phyloP scores from a whole-genome alignment of 2,888 invertebrate species.

The Lithosia quadra region DNA sequence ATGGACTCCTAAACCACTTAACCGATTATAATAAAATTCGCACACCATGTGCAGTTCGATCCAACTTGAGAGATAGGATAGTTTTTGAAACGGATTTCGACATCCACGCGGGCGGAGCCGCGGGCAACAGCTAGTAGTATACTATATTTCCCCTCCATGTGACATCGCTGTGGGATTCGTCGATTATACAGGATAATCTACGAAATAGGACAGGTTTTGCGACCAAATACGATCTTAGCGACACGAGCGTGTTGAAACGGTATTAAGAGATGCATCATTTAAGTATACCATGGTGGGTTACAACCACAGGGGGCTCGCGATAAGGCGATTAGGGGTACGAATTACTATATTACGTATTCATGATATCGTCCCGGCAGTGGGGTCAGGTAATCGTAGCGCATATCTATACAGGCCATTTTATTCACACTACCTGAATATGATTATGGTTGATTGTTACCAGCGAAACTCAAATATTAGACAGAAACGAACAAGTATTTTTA shows the following conservation, averaged over 20 bases:
- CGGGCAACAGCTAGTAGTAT: too few species aligned
- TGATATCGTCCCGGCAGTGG: background rate
- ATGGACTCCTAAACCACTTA: too few species aligned
- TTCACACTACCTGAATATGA: background rate
- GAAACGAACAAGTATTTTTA: background rate
- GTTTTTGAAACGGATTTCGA: too few species aligned
- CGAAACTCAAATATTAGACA: too few species aligned
- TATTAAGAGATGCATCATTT: background rate
- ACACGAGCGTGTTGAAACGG: background rate
- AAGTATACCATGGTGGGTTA: background rate
- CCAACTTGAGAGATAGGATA: too few species aligned
- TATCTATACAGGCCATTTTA: background rate
- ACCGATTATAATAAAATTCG: too few species aligned
- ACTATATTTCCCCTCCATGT: too few species aligned
- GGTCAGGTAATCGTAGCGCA: background rate
- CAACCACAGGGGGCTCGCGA: background rate
- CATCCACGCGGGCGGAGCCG: too few species aligned
- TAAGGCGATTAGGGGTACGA: background rate
- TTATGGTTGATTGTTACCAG: background rate
- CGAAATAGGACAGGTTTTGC: background rate
- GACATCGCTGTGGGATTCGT: too few species aligned
- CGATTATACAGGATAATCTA: background rate
- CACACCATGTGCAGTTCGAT: too few species aligned
- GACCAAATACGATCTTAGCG: background rate
- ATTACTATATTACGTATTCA: conserved; percentile 1